Evolutionary conservation across 1,140 invertebrate genomes (phyloP).

Genomic region (Geopemphigus sp.): DNA sequence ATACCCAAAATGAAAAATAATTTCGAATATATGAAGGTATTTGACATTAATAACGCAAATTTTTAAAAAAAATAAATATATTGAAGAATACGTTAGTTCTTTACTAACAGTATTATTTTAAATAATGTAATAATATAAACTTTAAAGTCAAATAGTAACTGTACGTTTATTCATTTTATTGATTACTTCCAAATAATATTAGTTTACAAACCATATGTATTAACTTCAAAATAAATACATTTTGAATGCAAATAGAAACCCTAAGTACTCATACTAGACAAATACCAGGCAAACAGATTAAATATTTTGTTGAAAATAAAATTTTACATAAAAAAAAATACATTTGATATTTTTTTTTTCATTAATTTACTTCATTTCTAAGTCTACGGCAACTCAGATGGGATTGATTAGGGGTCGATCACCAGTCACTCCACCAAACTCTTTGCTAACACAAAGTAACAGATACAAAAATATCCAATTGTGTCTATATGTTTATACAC

Average conservation of each 20-base stretch:
- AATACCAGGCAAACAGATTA: conserved; percentile 10
- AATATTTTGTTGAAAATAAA: conserved; percentile 7
- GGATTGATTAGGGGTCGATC: conserved; percentile 33
- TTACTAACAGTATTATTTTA: neutral
- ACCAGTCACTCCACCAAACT: conserved; percentile 33
- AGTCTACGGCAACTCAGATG: conserved; percentile 33
- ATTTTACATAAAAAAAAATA: conserved; percentile 20
- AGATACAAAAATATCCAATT: conserved; percentile 28
- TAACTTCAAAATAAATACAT: conserved; percentile 25
- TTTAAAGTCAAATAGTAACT: neutral
- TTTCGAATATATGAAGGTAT: neutral
- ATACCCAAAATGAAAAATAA: neutral
- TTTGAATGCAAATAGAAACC: neutral
- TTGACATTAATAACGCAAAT: neutral
- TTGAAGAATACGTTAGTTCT: neutral
- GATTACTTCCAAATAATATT: conserved; percentile 5
- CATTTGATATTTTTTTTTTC: neutral
- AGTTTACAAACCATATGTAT: conserved; percentile 10
- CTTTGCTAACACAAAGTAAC: conserved; percentile 33
- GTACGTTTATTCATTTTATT: neutral
- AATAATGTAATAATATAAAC: neutral
- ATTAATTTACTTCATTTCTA: conserved; percentile 15
- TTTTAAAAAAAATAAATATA: neutral
- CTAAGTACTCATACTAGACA: neutral
- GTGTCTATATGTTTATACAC: conserved; percentile 11